Conservation (phyloP, 2,888 invertebrate genomes). For the Periphyllus acericola region DNA sequence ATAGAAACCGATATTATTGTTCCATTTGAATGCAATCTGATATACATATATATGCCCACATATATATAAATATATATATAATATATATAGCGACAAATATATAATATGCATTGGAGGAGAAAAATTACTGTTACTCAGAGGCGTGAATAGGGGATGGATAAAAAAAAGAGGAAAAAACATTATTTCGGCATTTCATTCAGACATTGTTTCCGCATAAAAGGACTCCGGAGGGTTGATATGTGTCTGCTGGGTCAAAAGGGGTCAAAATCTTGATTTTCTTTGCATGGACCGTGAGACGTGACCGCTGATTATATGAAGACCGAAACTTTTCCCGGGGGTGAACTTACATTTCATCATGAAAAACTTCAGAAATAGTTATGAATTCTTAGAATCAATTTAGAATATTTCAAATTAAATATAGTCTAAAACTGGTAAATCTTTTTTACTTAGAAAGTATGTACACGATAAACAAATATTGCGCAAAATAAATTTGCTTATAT, state of each 20-base stretch:
- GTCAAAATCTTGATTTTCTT: slow-evolving; percentile 62
- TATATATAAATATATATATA: neutral
- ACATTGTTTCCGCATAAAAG: slow-evolving; percentile 61
- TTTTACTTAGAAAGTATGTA: neutral
- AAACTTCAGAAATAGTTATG: slow-evolving; percentile 3
- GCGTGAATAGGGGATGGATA: slow-evolving; percentile 58
- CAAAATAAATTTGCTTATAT: neutral
- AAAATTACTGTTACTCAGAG: slow-evolving; percentile 56
- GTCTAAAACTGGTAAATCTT: neutral
- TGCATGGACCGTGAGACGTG: slow-evolving; percentile 57
- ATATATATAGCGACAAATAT: neutral
- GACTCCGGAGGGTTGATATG: slow-evolving; percentile 59
- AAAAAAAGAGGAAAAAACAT: slow-evolving; percentile 50
- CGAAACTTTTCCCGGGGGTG: slow-evolving; percentile 44
- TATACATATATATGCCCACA: neutral
- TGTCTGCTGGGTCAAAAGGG: slow-evolving; percentile 55
- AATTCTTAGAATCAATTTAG: neutral
- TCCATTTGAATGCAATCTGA: slow-evolving; percentile 17
- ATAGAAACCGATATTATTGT: slow-evolving; percentile 28
- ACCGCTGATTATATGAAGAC: slow-evolving; percentile 57
- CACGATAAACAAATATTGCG: neutral
- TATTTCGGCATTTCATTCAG: slow-evolving; percentile 55
- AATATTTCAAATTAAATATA: neutral
- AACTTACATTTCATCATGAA: slow-evolving; percentile 48
- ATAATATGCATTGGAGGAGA: slow-evolving; percentile 52